These are phyloP conservation scores for Trichogramma pretiosum DNA, from an alignment of 1,140 invertebrate species.

Conservation along the genomic window DNA sequence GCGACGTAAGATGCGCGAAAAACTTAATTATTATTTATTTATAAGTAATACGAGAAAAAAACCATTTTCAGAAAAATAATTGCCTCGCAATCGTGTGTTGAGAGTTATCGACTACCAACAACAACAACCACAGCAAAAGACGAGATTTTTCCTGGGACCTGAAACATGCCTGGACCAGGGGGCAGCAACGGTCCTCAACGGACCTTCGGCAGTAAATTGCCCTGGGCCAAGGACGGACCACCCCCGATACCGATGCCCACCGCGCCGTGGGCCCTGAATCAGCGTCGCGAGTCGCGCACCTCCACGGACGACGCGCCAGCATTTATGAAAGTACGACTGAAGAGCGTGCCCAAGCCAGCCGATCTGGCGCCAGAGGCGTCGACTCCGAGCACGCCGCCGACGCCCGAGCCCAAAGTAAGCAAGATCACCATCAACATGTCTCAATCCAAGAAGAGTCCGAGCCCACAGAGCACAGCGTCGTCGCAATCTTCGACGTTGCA, in stretches of 20 bases:
- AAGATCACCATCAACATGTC: constrained; percentile 46
- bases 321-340: constrained; percentile 41
- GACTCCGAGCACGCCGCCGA: constrained; percentile 15
- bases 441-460: constrained; percentile 32
- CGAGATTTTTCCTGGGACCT: too few species aligned
- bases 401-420: constrained; percentile 34
- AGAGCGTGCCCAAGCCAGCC: constrained; percentile 38
- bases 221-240: constrained; percentile 67
- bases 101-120: too few species aligned
- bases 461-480: too few species aligned
- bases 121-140: too few species aligned
- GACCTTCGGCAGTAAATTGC: constrained; percentile 65
- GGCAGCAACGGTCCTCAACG: constrained; percentile 44
- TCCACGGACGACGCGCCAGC: constrained; percentile 37
- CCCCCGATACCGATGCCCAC: constrained; percentile 45
- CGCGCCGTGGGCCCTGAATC: constrained; percentile 58
- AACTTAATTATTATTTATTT: too few species aligned
- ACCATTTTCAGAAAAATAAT: too few species aligned
- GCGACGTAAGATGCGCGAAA: too few species aligned
- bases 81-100: too few species aligned
- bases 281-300: constrained; percentile 37
- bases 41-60: too few species aligned
- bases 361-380: constrained; percentile 24
- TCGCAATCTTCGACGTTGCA: too few species aligned
- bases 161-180: constrained; percentile 43